Conservation (phyloP, 2,113 vertebrate genomes). For the Eonycteris spelaea region DNA sequence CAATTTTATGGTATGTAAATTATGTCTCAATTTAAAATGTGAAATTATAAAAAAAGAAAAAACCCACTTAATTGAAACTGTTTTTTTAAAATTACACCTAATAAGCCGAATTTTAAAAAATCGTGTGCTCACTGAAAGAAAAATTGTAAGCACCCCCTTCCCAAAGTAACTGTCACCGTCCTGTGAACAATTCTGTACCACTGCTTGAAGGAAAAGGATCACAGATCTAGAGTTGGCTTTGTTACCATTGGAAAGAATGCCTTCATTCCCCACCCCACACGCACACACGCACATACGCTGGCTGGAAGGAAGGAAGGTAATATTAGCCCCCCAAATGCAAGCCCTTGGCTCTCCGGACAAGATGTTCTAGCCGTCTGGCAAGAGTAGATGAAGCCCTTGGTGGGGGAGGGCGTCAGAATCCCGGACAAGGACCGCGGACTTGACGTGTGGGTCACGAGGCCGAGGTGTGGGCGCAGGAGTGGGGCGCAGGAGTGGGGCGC, state of each 20-base stretch:
- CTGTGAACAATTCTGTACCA: background rate
- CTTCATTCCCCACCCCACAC: background rate
- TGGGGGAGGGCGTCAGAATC: background rate
- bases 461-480: fast-evolving
- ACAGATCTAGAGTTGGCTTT: background rate
- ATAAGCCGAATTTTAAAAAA: background rate
- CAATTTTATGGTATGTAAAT: background rate
- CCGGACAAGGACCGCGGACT: fast-evolving
- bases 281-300: background rate
- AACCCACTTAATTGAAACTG: background rate
- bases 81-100: background rate
- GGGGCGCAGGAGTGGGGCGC: background rate
- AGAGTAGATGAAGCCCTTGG: background rate
- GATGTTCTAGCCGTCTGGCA: background rate
- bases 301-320: background rate
- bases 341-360: background rate
- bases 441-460: fast-evolving
- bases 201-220: background rate
- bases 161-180: background rate
- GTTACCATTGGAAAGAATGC: background rate
- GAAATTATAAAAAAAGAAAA: background rate
- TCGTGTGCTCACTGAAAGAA: background rate
- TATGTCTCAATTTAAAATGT: background rate
- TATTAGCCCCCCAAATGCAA: background rate
- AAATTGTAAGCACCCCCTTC: background rate